These are phyloP conservation scores for Trididemnum clinides DNA, from an alignment of 23 tunicate genomes.

Conservation along the genomic window DNA sequence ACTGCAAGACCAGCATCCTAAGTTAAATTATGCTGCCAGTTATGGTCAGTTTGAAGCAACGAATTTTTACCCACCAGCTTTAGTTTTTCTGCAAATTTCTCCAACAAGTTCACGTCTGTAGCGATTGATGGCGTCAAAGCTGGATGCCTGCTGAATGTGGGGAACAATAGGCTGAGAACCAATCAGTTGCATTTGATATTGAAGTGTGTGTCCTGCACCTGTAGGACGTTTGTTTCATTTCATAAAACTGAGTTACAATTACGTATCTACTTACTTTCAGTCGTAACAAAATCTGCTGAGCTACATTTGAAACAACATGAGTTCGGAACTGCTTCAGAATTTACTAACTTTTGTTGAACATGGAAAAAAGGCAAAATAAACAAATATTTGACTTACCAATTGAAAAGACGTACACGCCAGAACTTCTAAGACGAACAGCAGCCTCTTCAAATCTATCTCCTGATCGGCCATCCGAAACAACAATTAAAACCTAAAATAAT, in stretches of 20 bases:
- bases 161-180: conserved; percentile 67
- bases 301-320: no score
- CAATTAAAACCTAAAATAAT: conserved; percentile 55
- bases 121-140: conserved; percentile 75
- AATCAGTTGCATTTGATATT: conserved; percentile 40
- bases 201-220: conserved; percentile 54
- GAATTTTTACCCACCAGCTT: conserved; percentile 72
- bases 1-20: no score
- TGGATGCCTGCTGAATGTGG: conserved; percentile 67
- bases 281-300: no score
- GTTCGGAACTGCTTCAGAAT: no score
- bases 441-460: conserved; percentile 45
- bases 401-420: conserved; percentile 68
- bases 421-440: conserved; percentile 25
- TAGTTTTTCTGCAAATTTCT: conserved; percentile 77
- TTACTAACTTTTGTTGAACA: no score
- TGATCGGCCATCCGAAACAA: conserved; percentile 76
- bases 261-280: no score
- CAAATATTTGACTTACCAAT: no score
- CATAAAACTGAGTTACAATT: no score
- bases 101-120: conserved; percentile 62
- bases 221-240: no score
- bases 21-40: no score
- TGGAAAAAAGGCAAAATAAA: no score
- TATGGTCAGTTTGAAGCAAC: no score